Evolutionary conservation across 2,797 vertebrate genomes (phyloP).

Genomic region (Epinephelus awoara): DNA sequence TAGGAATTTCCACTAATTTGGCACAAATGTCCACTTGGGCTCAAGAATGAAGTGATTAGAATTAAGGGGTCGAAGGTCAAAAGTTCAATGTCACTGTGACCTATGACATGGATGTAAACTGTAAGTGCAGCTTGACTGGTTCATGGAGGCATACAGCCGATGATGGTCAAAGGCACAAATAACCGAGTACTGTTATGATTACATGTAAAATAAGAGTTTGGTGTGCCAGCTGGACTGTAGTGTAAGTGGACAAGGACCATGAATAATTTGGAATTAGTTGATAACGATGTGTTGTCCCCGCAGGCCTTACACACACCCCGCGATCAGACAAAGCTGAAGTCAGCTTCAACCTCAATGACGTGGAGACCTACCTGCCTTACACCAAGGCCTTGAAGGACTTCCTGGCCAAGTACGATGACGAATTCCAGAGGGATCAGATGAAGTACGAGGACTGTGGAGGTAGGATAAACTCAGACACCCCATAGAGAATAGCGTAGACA

Average conservation of each 20-base stretch:
- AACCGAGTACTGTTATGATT: too few relatives aligned
- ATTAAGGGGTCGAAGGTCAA: too few relatives aligned
- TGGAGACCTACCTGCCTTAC: constrained; percentile 83
- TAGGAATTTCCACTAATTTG: too few relatives aligned
- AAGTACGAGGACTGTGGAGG: constrained; percentile 91
- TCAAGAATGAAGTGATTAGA: too few relatives aligned
- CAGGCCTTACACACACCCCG: constrained; percentile 93
- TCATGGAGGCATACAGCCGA: too few relatives aligned
- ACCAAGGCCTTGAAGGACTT: constrained; percentile 84
- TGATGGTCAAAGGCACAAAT: too few relatives aligned
- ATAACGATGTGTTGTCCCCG: not conserved
- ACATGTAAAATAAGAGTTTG: too few relatives aligned
- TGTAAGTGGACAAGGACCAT: not conserved
- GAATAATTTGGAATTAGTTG: not conserved
- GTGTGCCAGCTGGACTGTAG: too few relatives aligned
- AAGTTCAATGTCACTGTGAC: too few relatives aligned
- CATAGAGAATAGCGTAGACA: not conserved
- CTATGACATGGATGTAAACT: too few relatives aligned
- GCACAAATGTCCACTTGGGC: too few relatives aligned
- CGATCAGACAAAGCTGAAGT: constrained; percentile 91
- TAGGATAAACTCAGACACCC: constrained; percentile 62
- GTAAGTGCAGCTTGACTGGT: too few relatives aligned
- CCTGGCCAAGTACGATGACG: constrained; percentile 81
- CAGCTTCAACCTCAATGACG: constrained; percentile 75
- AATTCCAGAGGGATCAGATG: constrained; percentile 81